Conservation (phyloP, 2,888 invertebrate genomes). For the Suillia variegata region DNA sequence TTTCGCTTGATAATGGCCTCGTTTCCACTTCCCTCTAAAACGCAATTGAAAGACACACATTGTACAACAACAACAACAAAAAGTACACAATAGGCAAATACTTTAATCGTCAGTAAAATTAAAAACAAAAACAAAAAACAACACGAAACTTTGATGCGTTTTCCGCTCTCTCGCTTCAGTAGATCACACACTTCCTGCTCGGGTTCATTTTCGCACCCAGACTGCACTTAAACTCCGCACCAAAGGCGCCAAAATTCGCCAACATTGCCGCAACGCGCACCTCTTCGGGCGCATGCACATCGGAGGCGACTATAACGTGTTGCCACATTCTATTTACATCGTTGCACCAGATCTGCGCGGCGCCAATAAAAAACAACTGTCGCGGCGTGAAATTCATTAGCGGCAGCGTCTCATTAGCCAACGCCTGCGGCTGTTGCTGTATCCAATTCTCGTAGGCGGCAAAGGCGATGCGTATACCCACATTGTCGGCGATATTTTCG, state of each 20-base stretch:
- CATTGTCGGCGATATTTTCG: constrained; percentile 55
- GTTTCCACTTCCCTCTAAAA: no score
- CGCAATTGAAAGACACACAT: no score
- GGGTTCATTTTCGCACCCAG: constrained; percentile 49
- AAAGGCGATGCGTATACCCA: constrained; percentile 50
- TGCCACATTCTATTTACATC: constrained; percentile 33
- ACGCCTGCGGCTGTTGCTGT: background rate
- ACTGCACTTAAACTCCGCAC: constrained; percentile 43
- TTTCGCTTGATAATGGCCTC: no score
- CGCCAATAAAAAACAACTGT: constrained; percentile 53
- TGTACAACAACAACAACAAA: no score
- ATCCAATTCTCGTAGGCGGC: constrained; percentile 49
- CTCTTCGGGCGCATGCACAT: constrained; percentile 43
- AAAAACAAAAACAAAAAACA: no score
- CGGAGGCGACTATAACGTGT: constrained; percentile 21
- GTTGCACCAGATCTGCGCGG: constrained; percentile 48
- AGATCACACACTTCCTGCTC: constrained; percentile 45
- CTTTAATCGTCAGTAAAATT: no score
- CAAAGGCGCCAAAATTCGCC: constrained; percentile 45
- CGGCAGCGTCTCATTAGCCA: constrained; percentile 39
- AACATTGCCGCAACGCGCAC: constrained; percentile 47
- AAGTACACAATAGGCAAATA: no score
- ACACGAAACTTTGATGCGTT: no score
- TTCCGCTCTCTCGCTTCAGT: constrained; percentile 36
- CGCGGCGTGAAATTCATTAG: constrained; percentile 39